Conservation (phyloP, 2,888 invertebrate species). For the Clusia tigrina region DNA sequence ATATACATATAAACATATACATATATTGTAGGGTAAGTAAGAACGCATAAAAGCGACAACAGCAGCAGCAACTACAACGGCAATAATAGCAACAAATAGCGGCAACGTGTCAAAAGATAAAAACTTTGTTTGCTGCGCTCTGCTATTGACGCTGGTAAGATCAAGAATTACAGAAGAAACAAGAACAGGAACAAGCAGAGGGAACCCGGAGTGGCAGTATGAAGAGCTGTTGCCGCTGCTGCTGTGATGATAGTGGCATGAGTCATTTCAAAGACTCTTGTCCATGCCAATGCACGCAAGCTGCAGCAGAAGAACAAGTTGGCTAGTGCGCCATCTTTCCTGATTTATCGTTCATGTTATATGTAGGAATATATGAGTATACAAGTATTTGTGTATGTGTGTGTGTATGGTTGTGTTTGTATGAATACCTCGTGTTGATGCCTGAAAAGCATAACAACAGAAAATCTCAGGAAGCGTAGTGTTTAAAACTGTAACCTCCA, state of each 20-base stretch:
- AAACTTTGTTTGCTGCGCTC: neutral
- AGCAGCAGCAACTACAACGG: neutral
- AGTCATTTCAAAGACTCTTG: neutral
- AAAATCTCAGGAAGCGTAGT: neutral
- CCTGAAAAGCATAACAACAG: neutral
- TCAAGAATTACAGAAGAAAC: too few relatives aligned
- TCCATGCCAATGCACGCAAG: neutral
- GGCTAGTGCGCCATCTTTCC: too few relatives aligned
- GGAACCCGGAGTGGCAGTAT: too few relatives aligned
- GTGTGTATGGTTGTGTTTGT: too few relatives aligned
- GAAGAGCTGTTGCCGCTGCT: neutral
- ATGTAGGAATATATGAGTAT: too few relatives aligned
- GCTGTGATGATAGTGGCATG: neutral
- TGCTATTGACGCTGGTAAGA: too few relatives aligned
- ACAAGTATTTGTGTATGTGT: too few relatives aligned
- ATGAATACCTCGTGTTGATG: too few relatives aligned
- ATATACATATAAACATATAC: neutral
- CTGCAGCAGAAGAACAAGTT: too few relatives aligned
- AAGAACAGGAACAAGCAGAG: too few relatives aligned
- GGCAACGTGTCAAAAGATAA: conserved; percentile 9
- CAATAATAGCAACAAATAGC: neutral
- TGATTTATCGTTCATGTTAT: too few relatives aligned
- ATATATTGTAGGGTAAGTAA: neutral
- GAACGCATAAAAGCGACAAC: neutral
- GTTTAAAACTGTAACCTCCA: neutral